Conservation (phyloP, 2,113 vertebrate species). For the Amazona guildingii region DNA sequence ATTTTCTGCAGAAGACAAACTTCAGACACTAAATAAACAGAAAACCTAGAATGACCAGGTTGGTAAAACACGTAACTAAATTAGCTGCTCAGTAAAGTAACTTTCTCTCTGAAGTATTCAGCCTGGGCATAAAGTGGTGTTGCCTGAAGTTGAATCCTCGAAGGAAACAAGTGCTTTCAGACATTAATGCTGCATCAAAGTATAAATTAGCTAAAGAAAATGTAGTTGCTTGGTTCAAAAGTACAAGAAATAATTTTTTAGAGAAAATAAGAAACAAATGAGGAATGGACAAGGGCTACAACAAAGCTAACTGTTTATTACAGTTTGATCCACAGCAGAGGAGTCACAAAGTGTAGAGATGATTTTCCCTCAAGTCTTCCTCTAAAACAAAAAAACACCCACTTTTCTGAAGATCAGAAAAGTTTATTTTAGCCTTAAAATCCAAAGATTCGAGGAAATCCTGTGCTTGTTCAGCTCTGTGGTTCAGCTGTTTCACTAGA, state of each 20-base stretch:
- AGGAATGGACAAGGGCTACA: neutral
- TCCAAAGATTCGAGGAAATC: neutral
- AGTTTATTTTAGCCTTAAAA: neutral
- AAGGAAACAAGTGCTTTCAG: neutral
- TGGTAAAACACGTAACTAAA: neutral
- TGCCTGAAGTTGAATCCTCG: neutral
- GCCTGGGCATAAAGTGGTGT: neutral
- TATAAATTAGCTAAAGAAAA: neutral
- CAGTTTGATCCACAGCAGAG: neutral
- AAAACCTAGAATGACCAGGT: neutral
- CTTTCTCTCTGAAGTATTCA: neutral
- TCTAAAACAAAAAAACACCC: neutral
- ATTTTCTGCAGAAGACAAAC: neutral
- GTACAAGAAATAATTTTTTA: neutral
- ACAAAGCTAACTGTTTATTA: neutral
- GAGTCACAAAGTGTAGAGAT: neutral
- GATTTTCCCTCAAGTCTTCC: neutral
- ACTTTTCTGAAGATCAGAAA: neutral
- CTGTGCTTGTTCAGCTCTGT: neutral
- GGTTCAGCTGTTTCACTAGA: neutral
- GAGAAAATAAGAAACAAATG: neutral
- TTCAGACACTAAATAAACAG: neutral
- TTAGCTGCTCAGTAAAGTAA: neutral
- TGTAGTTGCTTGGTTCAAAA: neutral
- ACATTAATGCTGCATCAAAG: neutral